These are phyloP conservation scores for Eurystomus glaucurus DNA, from an alignment of 2,797 vertebrate genomes.

Conservation along the genomic window DNA sequence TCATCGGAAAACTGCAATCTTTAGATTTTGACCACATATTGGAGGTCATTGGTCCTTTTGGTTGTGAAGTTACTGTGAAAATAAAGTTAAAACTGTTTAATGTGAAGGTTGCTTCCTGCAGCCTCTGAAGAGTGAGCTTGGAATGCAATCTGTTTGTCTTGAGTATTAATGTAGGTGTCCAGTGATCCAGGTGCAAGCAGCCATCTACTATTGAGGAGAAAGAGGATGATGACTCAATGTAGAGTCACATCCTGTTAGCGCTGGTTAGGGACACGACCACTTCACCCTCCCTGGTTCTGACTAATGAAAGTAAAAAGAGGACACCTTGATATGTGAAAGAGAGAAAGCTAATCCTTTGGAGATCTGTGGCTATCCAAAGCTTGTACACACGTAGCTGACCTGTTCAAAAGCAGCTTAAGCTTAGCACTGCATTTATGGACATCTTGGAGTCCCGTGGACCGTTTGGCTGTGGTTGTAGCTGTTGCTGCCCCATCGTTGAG, in stretches of 20 bases:
- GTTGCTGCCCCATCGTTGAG: not conserved
- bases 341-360: not conserved
- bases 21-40: not conserved
- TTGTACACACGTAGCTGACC: no score
- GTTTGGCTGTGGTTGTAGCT: fast-evolving
- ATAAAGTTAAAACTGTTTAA: not conserved
- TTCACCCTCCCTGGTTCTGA: not conserved
- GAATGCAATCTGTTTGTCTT: not conserved
- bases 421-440: fast-evolving
- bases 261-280: not conserved
- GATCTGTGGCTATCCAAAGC: not conserved
- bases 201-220: not conserved
- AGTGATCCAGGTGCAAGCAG: not conserved
- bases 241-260: not conserved
- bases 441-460: not conserved
- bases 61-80: not conserved
- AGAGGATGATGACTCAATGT: slow-evolving; percentile 3
- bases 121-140: not conserved
- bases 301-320: not conserved
- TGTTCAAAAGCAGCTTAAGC: not conserved
- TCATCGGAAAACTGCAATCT: not conserved
- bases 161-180: not conserved
- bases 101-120: not conserved
- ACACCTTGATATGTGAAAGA: not conserved
- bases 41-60: not conserved